Percentiles rank a stretch among this genome's conserved stretches.
These are phyloP conservation scores for Conus ventricosus DNA, from an alignment of 1,140 invertebrate genomes.

Conservation along the genomic window DNA sequence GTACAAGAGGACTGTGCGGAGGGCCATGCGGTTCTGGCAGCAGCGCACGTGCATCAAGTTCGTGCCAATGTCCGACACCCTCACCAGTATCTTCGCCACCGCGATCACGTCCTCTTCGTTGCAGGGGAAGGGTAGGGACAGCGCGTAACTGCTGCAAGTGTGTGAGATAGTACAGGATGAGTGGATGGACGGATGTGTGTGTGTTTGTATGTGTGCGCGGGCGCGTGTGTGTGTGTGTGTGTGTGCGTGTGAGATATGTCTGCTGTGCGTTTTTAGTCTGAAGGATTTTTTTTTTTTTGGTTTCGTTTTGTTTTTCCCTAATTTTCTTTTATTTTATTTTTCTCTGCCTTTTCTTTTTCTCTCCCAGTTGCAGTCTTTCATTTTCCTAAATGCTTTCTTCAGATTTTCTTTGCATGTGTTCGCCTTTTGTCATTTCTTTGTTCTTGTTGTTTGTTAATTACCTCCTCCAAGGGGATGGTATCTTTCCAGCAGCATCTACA, in stretches of 20 bases:
- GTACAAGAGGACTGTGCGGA: neutral
- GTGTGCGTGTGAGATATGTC: too few species aligned
- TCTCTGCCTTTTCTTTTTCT: too few species aligned
- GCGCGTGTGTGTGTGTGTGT: too few species aligned
- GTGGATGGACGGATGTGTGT: too few species aligned
- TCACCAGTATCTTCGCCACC: neutral
- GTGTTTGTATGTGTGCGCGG: too few species aligned
- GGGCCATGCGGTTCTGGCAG: conserved; percentile 24
- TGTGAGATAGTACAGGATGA: too few species aligned
- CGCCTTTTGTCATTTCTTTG: neutral
- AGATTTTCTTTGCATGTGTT: neutral
- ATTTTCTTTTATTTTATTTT: too few species aligned
- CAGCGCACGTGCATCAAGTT: conserved; percentile 8
- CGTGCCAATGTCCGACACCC: neutral
- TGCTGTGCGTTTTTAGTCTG: neutral
- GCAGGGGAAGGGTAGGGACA: neutral
- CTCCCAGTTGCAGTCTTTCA: too few species aligned
- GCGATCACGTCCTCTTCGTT: conserved; percentile 6
- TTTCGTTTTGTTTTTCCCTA: neutral
- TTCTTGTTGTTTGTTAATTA: too few species aligned
- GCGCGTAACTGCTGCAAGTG: too few species aligned
- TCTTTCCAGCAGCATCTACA: too few species aligned
- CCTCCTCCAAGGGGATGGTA: too few species aligned
- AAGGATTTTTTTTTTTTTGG: neutral
- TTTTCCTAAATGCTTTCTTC: neutral